phyloP scores from a whole-genome alignment of 2,888 invertebrate species.

The Odontomyia ornata region DNA sequence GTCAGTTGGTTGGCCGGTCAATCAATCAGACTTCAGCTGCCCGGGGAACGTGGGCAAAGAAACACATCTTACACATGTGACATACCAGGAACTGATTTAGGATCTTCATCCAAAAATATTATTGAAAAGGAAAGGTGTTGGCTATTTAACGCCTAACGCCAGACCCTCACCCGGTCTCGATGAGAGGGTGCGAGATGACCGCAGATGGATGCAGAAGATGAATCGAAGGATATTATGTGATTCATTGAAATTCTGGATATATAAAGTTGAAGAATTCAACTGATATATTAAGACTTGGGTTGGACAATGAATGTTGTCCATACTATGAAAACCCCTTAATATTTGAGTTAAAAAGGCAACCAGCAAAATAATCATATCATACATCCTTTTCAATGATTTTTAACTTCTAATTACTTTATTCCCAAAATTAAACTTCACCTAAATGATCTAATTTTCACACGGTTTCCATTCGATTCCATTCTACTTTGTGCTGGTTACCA shows the following conservation, averaged over 20 bases:
- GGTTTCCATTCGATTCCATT: background rate
- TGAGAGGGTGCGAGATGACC: conserved; percentile 11
- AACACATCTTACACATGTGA: conserved; percentile 10
- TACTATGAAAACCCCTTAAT: too few species aligned
- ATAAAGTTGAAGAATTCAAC: too few species aligned
- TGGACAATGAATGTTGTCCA: too few species aligned
- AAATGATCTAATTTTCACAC: too few species aligned
- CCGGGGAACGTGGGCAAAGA: background rate
- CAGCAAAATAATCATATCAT: too few species aligned
- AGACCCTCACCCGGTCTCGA: background rate
- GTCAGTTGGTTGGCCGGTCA: conserved; percentile 17
- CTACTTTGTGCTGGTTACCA: background rate
- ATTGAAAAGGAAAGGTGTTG: conserved; percentile 31
- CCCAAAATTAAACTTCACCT: too few species aligned
- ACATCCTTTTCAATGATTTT: too few species aligned
- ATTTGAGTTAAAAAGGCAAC: too few species aligned
- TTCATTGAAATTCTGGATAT: too few species aligned
- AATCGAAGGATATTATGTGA: too few species aligned
- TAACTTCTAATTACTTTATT: too few species aligned
- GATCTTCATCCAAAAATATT: background rate
- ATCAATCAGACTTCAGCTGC: conserved; percentile 35
- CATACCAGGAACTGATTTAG: conserved; percentile 30
- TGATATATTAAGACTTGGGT: too few species aligned
- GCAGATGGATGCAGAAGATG: background rate
- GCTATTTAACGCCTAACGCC: conserved; percentile 35